Base-by-base conservation (phyloP, 1,140 invertebrate species). In the Thaumetopoea pityocampa region DNA sequence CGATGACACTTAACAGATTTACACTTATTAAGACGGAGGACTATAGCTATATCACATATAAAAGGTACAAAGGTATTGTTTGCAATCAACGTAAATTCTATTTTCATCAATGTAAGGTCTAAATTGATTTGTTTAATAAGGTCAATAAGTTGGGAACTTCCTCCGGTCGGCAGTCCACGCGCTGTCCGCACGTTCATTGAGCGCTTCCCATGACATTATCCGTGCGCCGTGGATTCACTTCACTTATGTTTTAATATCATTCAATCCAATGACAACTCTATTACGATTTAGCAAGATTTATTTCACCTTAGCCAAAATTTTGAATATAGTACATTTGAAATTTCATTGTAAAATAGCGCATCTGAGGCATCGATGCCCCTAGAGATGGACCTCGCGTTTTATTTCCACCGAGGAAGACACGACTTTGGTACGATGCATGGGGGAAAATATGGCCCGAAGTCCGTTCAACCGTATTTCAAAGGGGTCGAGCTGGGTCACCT, bases 181-280 rank as follows among this genome's bases (percentile, higher is more conserved):
- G 67, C 67, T 77, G 76, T 74, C 76, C 76, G 78, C 66, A 68
- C 70, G 71, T 78, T 78, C 73, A 79, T 70, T 79, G 72, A 77
- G 76, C 65, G 76, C 79, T 83, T 83, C 79, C 76, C 79, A 83
- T 80, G 79, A 83, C 79, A 83, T 83, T 83, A 83, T 76, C 66
- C 67, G 53, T 41, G 51, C 34, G 49, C 53, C 35, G 46, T 33
- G 54, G 48, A 55, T 60, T 61, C 55, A 60, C 54, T 45, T 50
- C 29, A 50, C 68, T 34, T 66, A 73, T 53, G 51, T 51, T 36
- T 50, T 38, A 36, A 12, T 14, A 26, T 5, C 9, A 19, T 6
- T 4, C 29, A 37, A 22, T 19, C 14, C n/a, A 55, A 62, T 54
- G 29, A 22, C 7, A 19, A 52, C 48, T 35, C 5, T 64, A 51